Percentiles rank a stretch among this genome's conserved stretches.
Conservation (phyloP, 2,888 invertebrate species). For the Caenorhabditis zanzibari region DNA sequence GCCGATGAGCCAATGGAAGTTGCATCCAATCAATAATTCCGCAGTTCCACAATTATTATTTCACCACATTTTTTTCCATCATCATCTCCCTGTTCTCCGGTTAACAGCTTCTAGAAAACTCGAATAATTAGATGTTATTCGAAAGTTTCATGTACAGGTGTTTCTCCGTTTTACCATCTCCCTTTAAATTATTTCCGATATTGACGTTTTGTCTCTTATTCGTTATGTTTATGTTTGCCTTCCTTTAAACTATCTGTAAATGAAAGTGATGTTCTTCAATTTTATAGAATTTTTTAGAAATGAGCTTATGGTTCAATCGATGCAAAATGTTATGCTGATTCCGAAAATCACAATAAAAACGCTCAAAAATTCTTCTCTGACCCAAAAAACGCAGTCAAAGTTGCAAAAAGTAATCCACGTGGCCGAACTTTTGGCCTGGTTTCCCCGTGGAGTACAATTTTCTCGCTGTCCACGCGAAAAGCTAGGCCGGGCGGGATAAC, state of each 20-base stretch:
- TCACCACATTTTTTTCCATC: neutral
- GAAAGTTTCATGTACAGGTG: no score
- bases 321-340: no score
- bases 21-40: slow-evolving; percentile 3
- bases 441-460: no score
- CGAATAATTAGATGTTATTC: neutral
- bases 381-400: no score
- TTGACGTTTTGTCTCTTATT: neutral
- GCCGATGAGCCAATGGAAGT: slow-evolving; percentile 62
- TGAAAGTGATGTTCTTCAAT: neutral
- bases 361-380: no score
- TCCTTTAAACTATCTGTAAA: neutral
- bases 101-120: neutral
- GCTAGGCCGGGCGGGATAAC: no score
- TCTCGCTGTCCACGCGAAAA: no score
- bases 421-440: no score
- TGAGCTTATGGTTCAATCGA: no score
- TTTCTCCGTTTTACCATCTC: neutral
- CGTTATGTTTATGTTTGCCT: neutral
- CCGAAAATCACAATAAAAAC: no score
- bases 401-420: no score
- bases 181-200: slow-evolving; percentile 8
- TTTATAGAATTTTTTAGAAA: no score
- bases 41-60: neutral
- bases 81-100: slow-evolving; percentile 3